Percentiles rank a stretch among this genome's conserved stretches.
Conservation (phyloP, 2,113 vertebrate species). For the Charadrius vociferus region DNA sequence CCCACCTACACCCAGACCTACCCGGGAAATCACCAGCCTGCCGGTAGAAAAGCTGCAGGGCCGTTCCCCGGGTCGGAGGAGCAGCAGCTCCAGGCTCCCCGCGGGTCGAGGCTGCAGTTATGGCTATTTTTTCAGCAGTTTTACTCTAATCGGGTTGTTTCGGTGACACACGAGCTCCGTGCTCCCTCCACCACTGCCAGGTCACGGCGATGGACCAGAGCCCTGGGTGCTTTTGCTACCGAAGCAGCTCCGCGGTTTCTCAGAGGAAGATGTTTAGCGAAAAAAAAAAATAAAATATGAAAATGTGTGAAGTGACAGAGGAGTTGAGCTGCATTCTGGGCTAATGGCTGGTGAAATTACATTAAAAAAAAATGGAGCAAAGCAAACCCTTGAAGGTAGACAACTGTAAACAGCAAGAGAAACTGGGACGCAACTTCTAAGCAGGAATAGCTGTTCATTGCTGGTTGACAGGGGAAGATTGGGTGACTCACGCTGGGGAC, state of each 20-base stretch:
- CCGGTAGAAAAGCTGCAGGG: neutral
- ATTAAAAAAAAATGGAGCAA: constrained; percentile 32
- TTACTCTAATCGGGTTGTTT: neutral
- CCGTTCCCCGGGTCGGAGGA: accelerated
- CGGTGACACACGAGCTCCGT: accelerated
- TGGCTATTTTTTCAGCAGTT: neutral
- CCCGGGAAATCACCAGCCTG: neutral
- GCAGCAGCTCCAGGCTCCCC: neutral
- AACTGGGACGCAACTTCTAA: constrained; percentile 34
- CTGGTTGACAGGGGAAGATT: neutral
- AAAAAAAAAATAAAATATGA: neutral
- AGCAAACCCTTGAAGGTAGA: constrained; percentile 28
- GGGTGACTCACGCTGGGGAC: neutral
- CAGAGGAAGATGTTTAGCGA: neutral
- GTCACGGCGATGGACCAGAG: accelerated
- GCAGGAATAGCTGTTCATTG: neutral
- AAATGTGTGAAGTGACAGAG: neutral
- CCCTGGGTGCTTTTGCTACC: accelerated
- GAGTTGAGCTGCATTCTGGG: neutral
- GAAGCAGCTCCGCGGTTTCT: neutral
- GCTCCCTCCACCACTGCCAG: neutral
- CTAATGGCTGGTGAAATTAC: constrained; percentile 8
- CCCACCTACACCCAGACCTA: neutral
- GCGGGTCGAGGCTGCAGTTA: neutral
- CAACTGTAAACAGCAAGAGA: neutral